Conservation (phyloP, 2,888 invertebrate genomes). For the Acleris emargana region DNA sequence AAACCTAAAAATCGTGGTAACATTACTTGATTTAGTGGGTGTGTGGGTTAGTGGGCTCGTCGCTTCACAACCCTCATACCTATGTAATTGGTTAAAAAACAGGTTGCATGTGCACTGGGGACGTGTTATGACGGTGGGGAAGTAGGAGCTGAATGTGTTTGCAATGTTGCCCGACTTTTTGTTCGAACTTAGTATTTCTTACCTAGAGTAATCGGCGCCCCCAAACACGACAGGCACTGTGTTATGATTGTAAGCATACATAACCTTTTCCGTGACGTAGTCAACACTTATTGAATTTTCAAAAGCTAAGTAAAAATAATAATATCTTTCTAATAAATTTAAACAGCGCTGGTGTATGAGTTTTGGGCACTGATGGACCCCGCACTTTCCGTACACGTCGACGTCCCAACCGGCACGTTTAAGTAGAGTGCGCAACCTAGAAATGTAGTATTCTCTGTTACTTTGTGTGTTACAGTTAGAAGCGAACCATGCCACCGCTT, state of each 20-base stretch:
- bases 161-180: too few relatives aligned
- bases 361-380: slow-evolving; percentile 55
- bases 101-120: too few relatives aligned
- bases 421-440: slow-evolving; percentile 48
- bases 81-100: too few relatives aligned
- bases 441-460: slow-evolving; percentile 54
- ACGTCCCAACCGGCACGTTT: slow-evolving; percentile 53
- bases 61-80: too few relatives aligned
- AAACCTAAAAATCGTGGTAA: too few relatives aligned
- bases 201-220: slow-evolving; percentile 84
- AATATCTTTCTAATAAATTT: slow-evolving; percentile 51
- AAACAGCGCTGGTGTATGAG: slow-evolving; percentile 54
- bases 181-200: slow-evolving; percentile 20
- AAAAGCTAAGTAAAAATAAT: slow-evolving; percentile 69
- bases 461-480: slow-evolving; percentile 61
- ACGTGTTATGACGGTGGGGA: too few relatives aligned
- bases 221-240: slow-evolving; percentile 87
- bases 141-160: too few relatives aligned
- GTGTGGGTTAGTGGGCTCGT: too few relatives aligned
- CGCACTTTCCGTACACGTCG: slow-evolving; percentile 63
- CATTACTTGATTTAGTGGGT: too few relatives aligned
- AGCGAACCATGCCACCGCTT: slow-evolving; percentile 63
- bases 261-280: slow-evolving; percentile 68
- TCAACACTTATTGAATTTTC: slow-evolving; percentile 67
- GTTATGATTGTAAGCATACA: slow-evolving; percentile 78